phyloP scores from a whole-genome alignment of 2,888 invertebrate species.

The Hecatera dysodea region DNA sequence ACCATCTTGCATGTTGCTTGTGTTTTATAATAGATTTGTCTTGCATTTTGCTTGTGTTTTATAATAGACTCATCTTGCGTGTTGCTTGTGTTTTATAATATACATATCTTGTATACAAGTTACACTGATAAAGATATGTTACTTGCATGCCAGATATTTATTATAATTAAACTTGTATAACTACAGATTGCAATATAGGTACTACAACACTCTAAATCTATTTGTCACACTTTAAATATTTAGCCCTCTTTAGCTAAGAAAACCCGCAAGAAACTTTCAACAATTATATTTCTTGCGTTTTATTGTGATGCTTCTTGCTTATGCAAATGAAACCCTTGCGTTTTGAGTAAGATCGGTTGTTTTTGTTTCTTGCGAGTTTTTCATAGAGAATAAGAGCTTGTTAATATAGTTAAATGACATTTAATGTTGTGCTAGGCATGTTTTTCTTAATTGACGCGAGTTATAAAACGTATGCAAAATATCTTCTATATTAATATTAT shows the following conservation, averaged over 20 bases:
- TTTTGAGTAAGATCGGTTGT: not conserved
- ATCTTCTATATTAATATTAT: too few species aligned
- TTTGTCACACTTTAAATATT: not conserved
- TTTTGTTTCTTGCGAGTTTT: conserved; percentile 10
- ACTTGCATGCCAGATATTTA: not conserved
- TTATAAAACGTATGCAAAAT: too few species aligned
- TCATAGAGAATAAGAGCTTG: not conserved
- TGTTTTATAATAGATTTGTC: too few species aligned
- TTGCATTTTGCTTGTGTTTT: too few species aligned
- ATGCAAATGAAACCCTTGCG: not conserved
- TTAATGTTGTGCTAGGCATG: not conserved
- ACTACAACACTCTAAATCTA: too few species aligned
- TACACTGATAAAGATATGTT: not conserved
- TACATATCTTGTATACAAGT: not conserved
- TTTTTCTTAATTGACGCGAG: not conserved
- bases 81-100: too few species aligned
- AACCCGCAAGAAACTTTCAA: conserved; percentile 1
- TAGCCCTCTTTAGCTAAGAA: not conserved
- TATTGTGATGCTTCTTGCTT: not conserved
- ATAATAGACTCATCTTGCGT: not conserved
- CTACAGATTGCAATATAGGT: not conserved
- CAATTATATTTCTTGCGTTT: not conserved
- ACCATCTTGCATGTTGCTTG: not conserved
- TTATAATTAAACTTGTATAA: conserved; percentile 15
- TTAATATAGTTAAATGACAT: not conserved